phyloP scores from a whole-genome alignment of 2,888 invertebrate genomes.

The Pinctada fucata region DNA sequence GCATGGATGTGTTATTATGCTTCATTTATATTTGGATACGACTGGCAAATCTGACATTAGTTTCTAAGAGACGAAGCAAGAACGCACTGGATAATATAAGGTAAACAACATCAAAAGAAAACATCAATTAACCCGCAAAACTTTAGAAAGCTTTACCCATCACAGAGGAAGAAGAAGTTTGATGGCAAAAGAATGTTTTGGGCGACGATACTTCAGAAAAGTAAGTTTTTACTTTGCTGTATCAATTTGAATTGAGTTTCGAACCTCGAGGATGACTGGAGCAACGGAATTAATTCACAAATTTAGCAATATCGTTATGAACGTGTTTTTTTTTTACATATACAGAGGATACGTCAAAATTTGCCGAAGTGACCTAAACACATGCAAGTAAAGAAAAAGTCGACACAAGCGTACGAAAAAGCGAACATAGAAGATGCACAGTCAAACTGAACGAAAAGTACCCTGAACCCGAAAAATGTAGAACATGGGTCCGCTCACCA shows the following conservation, averaged over 20 bases:
- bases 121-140: background rate
- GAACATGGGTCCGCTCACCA: too few relatives aligned
- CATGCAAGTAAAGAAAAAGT: conserved; percentile 11
- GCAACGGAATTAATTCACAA: background rate
- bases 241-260: background rate
- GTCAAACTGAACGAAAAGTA: too few relatives aligned
- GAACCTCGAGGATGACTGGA: background rate
- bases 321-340: background rate
- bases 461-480: too few relatives aligned
- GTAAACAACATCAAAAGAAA: background rate
- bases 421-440: too few relatives aligned
- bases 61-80: background rate
- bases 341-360: conserved; percentile 33
- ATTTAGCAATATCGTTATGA: background rate
- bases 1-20: background rate
- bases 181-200: background rate
- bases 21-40: background rate
- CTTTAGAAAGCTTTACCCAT: background rate
- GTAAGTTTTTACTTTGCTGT: background rate
- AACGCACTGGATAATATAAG: background rate
- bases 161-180: background rate
- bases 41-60: background rate
- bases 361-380: conserved; percentile 16
- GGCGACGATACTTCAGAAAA: background rate
- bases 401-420: too few relatives aligned